phyloP scores from a whole-genome alignment of 2,113 vertebrate genomes.

The Callorhinus ursinus region DNA sequence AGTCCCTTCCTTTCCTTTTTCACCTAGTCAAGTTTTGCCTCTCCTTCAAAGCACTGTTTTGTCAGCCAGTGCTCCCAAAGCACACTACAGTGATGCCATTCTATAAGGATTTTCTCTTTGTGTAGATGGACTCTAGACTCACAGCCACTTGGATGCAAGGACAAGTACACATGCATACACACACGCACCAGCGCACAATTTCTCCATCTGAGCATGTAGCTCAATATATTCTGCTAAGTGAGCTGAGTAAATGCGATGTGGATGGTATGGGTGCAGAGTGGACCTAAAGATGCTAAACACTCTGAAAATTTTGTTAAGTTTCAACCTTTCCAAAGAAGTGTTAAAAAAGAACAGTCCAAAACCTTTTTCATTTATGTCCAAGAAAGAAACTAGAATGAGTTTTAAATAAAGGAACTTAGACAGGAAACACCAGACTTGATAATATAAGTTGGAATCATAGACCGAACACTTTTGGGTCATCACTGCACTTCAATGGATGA shows the following conservation, averaged over 20 bases:
- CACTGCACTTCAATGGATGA: neutral
- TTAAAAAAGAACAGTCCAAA: neutral
- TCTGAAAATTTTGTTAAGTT: neutral
- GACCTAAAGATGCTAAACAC: neutral
- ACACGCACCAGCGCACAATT: neutral
- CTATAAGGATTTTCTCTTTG: neutral
- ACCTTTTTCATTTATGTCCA: neutral
- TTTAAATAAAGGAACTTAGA: constrained; percentile 4
- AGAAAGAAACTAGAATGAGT: neutral
- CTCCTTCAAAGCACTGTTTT: neutral
- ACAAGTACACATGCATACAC: no score
- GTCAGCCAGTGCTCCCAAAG: neutral
- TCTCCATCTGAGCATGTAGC: neutral
- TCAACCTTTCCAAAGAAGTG: neutral
- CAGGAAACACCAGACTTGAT: neutral
- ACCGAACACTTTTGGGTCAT: neutral
- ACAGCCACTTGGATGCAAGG: neutral
- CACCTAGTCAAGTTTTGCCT: neutral
- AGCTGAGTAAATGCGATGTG: neutral
- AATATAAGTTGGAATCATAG: neutral
- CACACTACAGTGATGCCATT: neutral
- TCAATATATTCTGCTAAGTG: neutral
- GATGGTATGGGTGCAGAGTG: neutral
- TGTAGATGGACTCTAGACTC: neutral
- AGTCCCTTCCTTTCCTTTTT: neutral